Evolutionary conservation across 2,113 vertebrate species (phyloP), one percentile per base, ranked within the genome.

Genomic region (Brienomyrus brachyistius): DNA sequence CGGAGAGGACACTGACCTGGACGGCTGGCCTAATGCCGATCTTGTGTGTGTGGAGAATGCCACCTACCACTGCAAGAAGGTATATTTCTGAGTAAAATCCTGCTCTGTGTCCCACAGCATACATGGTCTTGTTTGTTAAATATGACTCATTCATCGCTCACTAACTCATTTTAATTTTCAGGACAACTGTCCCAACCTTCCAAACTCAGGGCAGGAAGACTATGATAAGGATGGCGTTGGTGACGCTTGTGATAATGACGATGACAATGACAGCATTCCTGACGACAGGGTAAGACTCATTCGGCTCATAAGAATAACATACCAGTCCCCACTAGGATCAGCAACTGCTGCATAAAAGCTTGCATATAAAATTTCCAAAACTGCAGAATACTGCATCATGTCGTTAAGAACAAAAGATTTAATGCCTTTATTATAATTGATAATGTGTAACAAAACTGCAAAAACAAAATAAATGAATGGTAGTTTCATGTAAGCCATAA

Each of bases 121-220:
- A 43, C 0, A 4, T 45, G 45, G 40, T 48, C 7, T 23, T 23
- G 21, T 11, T 66, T 11, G n/a, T 27, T 27, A 31, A 11, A 66
- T 31, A 66, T 31, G n/a, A 70, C n/a, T 43, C 45, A 17, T 27
- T 84, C 3, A n/a, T 84, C 7, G 19, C 21, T 23, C 45, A 43
- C 43, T 82, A 84, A 84, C 5, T 48, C 89, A 94, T 50, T 90
- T 93, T 92, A 27, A 88, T 92, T 92, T 94, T 88, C 90, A 99
- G 98, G 98, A 99, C 93, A 99, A 99, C 89, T 99, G 98, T 91
- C 98, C 98, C 89, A 97, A 94, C 91, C 97, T 99, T 90, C 98
- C 98, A 90, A 99, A 99, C 94, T 99, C 98, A 35, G 98, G 98
- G 5, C 98, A 99, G 92, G 98, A 99, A 95, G 98, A 99, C 94